phyloP scores from a whole-genome alignment of 2,113 vertebrate species.

The Pogonocichla stellata region DNA sequence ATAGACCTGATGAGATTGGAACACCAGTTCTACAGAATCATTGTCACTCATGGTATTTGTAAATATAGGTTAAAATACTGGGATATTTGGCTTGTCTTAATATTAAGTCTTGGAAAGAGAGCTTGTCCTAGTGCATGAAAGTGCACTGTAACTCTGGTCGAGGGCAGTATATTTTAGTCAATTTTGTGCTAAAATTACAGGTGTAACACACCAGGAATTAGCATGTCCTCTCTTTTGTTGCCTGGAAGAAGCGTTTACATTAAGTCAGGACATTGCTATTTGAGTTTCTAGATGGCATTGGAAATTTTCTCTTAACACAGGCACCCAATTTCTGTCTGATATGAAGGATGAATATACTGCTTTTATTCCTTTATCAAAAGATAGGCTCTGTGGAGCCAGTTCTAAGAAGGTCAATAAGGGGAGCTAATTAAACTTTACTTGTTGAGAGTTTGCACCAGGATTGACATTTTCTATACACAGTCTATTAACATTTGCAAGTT shows the following conservation, averaged over 20 bases:
- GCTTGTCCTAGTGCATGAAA: not conserved
- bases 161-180: not conserved
- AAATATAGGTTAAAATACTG: not conserved
- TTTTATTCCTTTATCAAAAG: not conserved
- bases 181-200: not conserved
- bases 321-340: not conserved
- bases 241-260: not conserved
- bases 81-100: not conserved
- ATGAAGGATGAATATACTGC: not conserved
- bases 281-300: not conserved
- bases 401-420: conserved; percentile 38
- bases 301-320: not conserved
- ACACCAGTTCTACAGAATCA: not conserved
- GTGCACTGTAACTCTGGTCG: not conserved
- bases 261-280: not conserved
- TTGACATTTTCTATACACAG: conserved; percentile 42
- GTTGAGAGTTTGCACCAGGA: conserved; percentile 25
- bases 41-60: not conserved
- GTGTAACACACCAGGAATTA: not conserved
- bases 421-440: conserved; percentile 38
- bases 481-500: conserved; percentile 47
- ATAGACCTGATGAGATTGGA: not conserved
- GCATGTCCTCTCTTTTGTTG: not conserved
- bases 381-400: not conserved
- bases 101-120: not conserved